Conservation (phyloP, 1,140 invertebrate genomes). For the Ephestia elutella region DNA sequence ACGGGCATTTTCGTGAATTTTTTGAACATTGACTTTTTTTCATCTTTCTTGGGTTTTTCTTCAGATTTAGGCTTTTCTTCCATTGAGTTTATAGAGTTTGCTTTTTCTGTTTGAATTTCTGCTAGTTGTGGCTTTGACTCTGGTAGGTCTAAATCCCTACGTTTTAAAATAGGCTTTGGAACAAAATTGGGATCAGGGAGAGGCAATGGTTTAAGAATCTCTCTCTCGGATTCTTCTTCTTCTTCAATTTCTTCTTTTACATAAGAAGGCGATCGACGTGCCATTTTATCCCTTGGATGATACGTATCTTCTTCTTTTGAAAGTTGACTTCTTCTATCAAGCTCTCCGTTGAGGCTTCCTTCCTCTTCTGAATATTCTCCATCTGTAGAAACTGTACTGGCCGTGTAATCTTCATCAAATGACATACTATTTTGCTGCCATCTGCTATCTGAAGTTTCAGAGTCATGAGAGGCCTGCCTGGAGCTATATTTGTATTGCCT, state of each 20-base stretch:
- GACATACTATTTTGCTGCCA: conserved; percentile 55
- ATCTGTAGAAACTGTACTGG: conserved; percentile 75
- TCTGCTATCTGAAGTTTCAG: conserved; percentile 37
- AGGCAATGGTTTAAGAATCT: conserved; percentile 74
- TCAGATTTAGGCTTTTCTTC: conserved; percentile 31
- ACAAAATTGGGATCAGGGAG: conserved; percentile 78
- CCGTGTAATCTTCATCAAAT: conserved; percentile 77
- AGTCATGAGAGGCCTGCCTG: conserved; percentile 37
- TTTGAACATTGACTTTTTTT: conserved; percentile 67
- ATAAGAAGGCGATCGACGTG: conserved; percentile 31
- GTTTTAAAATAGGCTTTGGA: conserved; percentile 85
- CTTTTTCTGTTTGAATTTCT: conserved; percentile 36
- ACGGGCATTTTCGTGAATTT: conserved; percentile 66
- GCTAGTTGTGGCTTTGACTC: conserved; percentile 20
- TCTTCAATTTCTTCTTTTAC: conserved; percentile 37
- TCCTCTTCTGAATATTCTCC: conserved; percentile 68
- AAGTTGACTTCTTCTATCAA: conserved; percentile 73
- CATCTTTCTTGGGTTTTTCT: conserved; percentile 54
- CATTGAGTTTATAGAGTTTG: conserved; percentile 30
- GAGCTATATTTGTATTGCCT: conserved; percentile 33
- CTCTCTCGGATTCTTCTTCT: conserved; percentile 72
- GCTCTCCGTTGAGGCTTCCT: conserved; percentile 74
- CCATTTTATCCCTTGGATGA: conserved; percentile 75
- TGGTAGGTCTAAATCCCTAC: conserved; percentile 45
- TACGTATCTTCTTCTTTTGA: conserved; percentile 80